Percentiles rank a stretch among this genome's conserved stretches.
Conservation (phyloP, 2,888 invertebrate genomes). For the Stenodera caucasica region DNA sequence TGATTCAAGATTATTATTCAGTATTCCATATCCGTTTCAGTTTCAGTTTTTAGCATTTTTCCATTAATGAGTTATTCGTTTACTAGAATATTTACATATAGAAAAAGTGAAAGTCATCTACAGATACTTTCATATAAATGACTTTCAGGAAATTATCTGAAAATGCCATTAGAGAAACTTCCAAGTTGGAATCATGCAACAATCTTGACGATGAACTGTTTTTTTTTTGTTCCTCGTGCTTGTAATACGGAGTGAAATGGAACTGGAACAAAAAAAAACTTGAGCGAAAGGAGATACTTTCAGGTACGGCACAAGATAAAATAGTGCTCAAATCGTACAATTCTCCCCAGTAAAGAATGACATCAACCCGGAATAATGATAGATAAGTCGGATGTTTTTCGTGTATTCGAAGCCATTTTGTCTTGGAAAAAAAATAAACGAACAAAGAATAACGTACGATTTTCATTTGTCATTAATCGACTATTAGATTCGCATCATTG, state of each 20-base stretch:
- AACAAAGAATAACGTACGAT: neutral
- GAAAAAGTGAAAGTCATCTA: neutral
- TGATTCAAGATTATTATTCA: neutral
- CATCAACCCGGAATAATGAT: conserved; percentile 28
- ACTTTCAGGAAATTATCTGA: neutral
- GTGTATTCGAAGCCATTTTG: neutral
- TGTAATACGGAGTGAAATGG: neutral
- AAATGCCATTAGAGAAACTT: neutral
- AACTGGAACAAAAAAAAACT: conserved; percentile 9
- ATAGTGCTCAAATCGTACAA: conserved; percentile 13
- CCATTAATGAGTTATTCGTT: neutral
- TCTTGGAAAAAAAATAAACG: conserved; percentile 21
- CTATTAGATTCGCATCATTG: conserved; percentile 31
- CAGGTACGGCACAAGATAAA: conserved; percentile 13
- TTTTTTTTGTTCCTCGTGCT: neutral
- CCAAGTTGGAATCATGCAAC: neutral
- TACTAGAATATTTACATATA: neutral
- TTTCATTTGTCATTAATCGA: conserved; percentile 27
- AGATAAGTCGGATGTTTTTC: conserved; percentile 20
- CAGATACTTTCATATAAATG: neutral
- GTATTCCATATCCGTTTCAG: conserved; percentile 5
- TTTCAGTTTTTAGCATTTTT: neutral
- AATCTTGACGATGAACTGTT: neutral
- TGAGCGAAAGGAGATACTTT: neutral
- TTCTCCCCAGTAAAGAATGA: neutral